Conservation (phyloP, 2,113 vertebrate species). For the Zootoca vivipara region DNA sequence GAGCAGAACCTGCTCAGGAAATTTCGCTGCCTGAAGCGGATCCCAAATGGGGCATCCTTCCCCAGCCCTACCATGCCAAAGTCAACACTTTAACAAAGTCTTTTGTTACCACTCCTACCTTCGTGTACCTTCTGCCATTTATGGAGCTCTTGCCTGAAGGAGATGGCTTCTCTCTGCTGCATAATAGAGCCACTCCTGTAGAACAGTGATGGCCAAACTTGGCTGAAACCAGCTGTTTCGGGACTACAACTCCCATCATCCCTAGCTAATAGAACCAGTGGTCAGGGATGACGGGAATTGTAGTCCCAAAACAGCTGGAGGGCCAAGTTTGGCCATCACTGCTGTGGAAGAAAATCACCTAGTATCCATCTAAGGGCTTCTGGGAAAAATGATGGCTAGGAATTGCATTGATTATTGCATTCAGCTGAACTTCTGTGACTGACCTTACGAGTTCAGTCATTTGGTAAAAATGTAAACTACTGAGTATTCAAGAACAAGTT, state of each 20-base stretch:
- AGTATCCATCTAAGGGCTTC: neutral
- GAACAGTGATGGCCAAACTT: no score
- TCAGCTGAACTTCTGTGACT: conserved; percentile 8
- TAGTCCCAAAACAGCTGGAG: no score
- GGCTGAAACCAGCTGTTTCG: no score
- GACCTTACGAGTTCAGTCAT: neutral
- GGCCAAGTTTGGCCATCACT: no score
- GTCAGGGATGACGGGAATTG: no score
- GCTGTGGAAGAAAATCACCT: neutral
- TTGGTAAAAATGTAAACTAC: conserved; percentile 50
- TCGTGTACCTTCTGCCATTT: neutral
- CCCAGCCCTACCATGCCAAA: neutral
- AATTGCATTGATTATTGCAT: neutral
- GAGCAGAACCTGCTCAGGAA: neutral
- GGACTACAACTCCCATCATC: no score
- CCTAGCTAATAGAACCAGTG: no score
- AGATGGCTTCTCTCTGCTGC: neutral
- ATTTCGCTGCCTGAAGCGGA: neutral
- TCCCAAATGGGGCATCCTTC: neutral
- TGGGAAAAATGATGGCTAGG: neutral
- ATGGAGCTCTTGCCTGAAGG: neutral
- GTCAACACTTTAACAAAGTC: neutral
- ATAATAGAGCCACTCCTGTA: neutral
- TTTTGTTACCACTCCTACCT: neutral
- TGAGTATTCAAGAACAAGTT: conserved; percentile 31